Evolutionary conservation across 2,797 vertebrate genomes (phyloP), one percentile per base, ranked within the genome.

Genomic region (Erithacus rubecula): DNA sequence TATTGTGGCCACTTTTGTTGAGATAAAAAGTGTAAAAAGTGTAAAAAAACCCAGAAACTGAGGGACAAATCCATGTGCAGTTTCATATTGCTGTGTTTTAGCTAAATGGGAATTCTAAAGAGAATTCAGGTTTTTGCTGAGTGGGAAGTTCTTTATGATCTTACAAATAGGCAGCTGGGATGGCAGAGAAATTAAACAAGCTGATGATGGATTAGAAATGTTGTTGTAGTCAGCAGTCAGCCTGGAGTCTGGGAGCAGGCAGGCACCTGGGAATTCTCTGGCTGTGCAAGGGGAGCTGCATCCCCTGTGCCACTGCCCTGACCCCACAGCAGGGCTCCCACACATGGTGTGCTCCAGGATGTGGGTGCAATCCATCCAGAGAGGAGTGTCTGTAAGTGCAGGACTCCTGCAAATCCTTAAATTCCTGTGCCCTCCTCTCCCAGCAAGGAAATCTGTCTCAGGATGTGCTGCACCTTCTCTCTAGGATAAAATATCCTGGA

Each of bases 321-420:
- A 46, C 51, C 43, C 36, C 39, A 9, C 1, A 19, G 6, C n/a
- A 41, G 51, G 6, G 46, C 14, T 79, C 56, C 55, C 1, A 2
- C 16, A 8, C 12, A 3, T 0, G 0, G 1, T 5, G 4, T 4
- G 3, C 8, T 80, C 32, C 2, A 23, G 80, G 19, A 13, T 23
- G 36, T 20, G 37, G 20, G 32, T 47, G 46, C 24, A 47, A 0
- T 21, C 37, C 32, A 10, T 8, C 10, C 65, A 56, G 21, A 64
- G 23, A 60, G 34, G 2, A 10, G 41, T 21, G 23, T 34, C 63
- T 72, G 22, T 27, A 22, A 81, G 29, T 7, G 7, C 43, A 67
- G 49, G n/a, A 10, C 12, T 27, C 10, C 1, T 52, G 12, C 19
- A 64, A 27, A 11, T 53, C 30, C 75, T 36, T 16, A 13, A 34